Percentiles rank a stretch among this genome's conserved stretches.
Conservation (phyloP, 2,888 invertebrate species). For the Eucera pruinosa region DNA sequence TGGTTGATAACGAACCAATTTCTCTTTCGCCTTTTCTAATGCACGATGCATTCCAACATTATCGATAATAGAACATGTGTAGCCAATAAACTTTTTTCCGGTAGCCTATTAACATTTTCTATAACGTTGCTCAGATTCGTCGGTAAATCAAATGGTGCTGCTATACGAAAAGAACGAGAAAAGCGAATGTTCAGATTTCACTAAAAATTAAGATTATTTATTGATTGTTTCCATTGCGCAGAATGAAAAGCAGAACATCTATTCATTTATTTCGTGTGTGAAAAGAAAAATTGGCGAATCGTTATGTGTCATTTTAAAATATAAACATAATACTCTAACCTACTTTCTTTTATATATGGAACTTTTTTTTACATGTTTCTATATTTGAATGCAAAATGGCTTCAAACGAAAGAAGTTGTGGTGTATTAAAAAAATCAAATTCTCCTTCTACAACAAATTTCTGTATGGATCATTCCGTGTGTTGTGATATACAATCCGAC, state of each 20-base stretch:
- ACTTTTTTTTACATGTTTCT: not conserved
- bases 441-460: not conserved
- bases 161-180: not conserved
- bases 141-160: not conserved
- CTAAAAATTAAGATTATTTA: not conserved
- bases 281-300: slow-evolving; percentile 31
- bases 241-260: not conserved
- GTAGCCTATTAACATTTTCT: slow-evolving; percentile 19
- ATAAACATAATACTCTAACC: not conserved
- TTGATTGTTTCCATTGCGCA: not conserved
- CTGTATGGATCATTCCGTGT: not conserved
- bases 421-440: not conserved
- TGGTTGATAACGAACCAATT: slow-evolving; percentile 42
- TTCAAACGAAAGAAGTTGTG: too few species aligned
- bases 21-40: slow-evolving; percentile 37
- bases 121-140: slow-evolving; percentile 15
- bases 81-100: slow-evolving; percentile 19
- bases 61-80: slow-evolving; percentile 8
- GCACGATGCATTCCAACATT: slow-evolving; percentile 28
- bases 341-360: slow-evolving; percentile 1
- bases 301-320: not conserved
- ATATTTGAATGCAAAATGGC: slow-evolving; percentile 7
- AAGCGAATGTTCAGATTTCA: not conserved
- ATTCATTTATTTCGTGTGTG: not conserved
- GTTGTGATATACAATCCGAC: not conserved